Evolutionary conservation across 2,888 invertebrate genomes (phyloP).

Genomic region (Ametastegia equiseti): DNA sequence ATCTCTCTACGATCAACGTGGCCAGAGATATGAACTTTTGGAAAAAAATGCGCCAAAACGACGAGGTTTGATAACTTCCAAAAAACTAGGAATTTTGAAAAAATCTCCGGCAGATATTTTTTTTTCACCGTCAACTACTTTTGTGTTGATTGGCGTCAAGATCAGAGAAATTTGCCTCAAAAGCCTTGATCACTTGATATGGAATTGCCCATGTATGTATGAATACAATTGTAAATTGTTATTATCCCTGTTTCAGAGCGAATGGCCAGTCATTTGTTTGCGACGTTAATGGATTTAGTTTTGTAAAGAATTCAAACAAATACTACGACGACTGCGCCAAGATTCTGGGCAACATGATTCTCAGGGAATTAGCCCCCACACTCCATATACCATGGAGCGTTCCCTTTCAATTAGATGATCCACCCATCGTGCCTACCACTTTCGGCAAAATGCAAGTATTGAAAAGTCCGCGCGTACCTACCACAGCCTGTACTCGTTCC

Average conservation of each 20-base stretch:
- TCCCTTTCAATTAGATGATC: slow-evolving; percentile 98
- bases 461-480: neutral
- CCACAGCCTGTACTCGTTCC: too few relatives aligned
- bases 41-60: too few relatives aligned
- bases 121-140: slow-evolving; percentile 10
- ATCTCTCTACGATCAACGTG: too few relatives aligned
- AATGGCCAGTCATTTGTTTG: slow-evolving; percentile 99
- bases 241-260: slow-evolving; percentile 81
- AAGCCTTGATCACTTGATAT: too few relatives aligned
- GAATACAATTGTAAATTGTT: slow-evolving; percentile 40
- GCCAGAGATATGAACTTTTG: too few relatives aligned
- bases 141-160: too few relatives aligned
- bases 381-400: slow-evolving; percentile 98
- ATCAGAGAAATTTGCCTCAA: too few relatives aligned
- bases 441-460: slow-evolving; percentile 92
- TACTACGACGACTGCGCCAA: slow-evolving; percentile 99
- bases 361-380: slow-evolving; percentile 95
- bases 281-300: slow-evolving; percentile 99
- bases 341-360: slow-evolving; percentile 98
- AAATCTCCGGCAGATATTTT: slow-evolving; percentile 28
- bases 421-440: slow-evolving; percentile 98
- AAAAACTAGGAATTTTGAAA: too few relatives aligned
- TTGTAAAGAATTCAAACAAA: slow-evolving; percentile 99
- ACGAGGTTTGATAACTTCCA: too few relatives aligned
- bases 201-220: too few relatives aligned